phyloP scores from a whole-genome alignment of 2,888 invertebrate species.

The Rosalia funebris region DNA sequence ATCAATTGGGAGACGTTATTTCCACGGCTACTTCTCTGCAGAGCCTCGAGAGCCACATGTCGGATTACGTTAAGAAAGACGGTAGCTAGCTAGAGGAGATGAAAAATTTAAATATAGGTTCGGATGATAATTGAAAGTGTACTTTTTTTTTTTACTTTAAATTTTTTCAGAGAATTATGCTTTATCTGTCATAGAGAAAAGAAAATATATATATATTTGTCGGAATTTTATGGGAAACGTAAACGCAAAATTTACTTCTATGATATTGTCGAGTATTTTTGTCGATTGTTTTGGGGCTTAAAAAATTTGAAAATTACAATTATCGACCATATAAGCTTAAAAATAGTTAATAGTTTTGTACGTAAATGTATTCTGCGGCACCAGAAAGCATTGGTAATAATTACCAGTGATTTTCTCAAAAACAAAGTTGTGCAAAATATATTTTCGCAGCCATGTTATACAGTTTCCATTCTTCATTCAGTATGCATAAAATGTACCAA shows the following conservation, averaged over 20 bases:
- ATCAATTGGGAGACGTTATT: constrained; percentile 56
- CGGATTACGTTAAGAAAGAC: constrained; percentile 40
- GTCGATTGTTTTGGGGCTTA: too few relatives aligned
- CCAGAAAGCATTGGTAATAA: too few relatives aligned
- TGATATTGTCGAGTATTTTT: too few relatives aligned
- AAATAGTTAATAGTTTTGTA: too few relatives aligned
- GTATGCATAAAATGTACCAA: too few relatives aligned
- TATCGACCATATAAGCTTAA: too few relatives aligned
- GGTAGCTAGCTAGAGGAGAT: constrained; percentile 23
- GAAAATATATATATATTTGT: neutral
- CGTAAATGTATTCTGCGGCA: too few relatives aligned
- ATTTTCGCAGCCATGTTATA: too few relatives aligned
- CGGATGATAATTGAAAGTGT: neutral
- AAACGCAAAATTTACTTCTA: neutral
- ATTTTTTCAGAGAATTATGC: neutral
- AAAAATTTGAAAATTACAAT: too few relatives aligned
- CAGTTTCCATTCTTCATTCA: too few relatives aligned
- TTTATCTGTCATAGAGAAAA: neutral
- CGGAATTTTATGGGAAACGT: neutral
- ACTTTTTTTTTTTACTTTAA: constrained; percentile 2
- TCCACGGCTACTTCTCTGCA: constrained; percentile 70
- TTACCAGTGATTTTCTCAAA: too few relatives aligned
- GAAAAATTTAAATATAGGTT: constrained; percentile 9
- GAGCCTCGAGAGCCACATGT: constrained; percentile 62
- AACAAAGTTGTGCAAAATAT: too few relatives aligned